These are phyloP conservation scores for Ia io DNA, from an alignment of 2,113 vertebrate genomes.

Conservation along the genomic window DNA sequence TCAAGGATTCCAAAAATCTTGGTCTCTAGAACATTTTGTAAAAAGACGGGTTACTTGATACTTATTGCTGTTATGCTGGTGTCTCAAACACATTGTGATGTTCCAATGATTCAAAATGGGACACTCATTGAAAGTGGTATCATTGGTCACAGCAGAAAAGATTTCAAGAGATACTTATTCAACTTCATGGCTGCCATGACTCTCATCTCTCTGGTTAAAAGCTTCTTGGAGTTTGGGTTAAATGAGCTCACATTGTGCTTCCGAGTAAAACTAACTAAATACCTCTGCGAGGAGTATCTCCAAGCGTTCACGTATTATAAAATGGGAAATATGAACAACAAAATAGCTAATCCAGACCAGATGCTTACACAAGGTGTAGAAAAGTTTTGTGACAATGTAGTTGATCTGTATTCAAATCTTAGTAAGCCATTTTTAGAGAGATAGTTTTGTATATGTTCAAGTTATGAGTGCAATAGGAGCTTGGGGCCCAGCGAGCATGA, in stretches of 20 bases:
- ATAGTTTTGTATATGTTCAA: too few relatives aligned
- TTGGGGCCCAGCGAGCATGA: slow-evolving; percentile 93
- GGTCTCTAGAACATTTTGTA: slow-evolving; percentile 90
- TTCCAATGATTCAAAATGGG: slow-evolving; percentile 99
- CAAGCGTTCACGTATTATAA: slow-evolving; percentile 94
- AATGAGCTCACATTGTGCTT: too few relatives aligned
- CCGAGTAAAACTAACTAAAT: too few relatives aligned
- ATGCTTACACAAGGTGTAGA: slow-evolving; percentile 98
- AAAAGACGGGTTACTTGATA: slow-evolving; percentile 95
- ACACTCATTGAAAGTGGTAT: slow-evolving; percentile 99
- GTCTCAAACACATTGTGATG: slow-evolving; percentile 95
- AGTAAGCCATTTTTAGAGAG: slow-evolving; percentile 84
- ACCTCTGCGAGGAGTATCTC: too few relatives aligned
- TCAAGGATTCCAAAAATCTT: slow-evolving; percentile 89
- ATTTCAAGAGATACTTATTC: slow-evolving; percentile 97
- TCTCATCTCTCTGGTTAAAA: slow-evolving; percentile 47
- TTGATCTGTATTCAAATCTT: slow-evolving; percentile 98
- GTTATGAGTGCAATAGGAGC: too few relatives aligned
- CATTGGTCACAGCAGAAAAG: slow-evolving; percentile 95
- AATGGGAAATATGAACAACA: slow-evolving; percentile 98
- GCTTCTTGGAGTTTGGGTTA: too few relatives aligned
- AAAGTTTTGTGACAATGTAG: slow-evolving; percentile 98
- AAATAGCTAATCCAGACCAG: slow-evolving; percentile 97
- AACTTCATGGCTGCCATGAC: slow-evolving; percentile 99
- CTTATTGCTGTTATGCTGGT: slow-evolving; percentile 95